phyloP scores from a whole-genome alignment of 2,797 vertebrate species.

The Pogonophryne albipinna region DNA sequence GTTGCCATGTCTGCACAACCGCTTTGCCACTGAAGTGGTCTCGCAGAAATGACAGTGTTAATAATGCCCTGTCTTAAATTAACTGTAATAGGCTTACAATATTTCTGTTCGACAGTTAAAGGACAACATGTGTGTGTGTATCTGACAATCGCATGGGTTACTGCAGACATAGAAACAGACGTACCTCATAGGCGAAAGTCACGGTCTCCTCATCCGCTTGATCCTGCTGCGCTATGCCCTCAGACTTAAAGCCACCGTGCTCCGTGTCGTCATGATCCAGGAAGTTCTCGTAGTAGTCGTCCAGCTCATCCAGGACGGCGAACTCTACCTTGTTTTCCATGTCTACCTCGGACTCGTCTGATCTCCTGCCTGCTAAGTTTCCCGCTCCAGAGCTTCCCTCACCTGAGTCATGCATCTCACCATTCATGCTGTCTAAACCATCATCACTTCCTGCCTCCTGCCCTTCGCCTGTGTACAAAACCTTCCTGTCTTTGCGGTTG shows the following conservation, averaged over 20 bases:
- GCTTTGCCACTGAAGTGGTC: background rate
- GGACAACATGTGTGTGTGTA: background rate
- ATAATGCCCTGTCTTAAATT: background rate
- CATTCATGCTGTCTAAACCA: constrained; percentile 87
- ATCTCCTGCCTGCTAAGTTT: constrained; percentile 72
- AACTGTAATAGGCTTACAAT: background rate
- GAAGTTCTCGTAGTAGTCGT: constrained; percentile 97
- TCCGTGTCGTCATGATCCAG: constrained; percentile 92
- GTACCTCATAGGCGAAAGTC: constrained; percentile 94
- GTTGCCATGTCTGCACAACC: background rate
- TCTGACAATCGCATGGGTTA: background rate
- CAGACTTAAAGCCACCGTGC: constrained; percentile 92
- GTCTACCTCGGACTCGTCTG: constrained; percentile 90
- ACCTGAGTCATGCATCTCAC: constrained; percentile 90
- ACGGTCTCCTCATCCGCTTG: constrained; percentile 90
- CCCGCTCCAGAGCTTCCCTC: constrained; percentile 83
- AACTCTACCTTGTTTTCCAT: constrained; percentile 98
- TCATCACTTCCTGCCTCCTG: constrained; percentile 84
- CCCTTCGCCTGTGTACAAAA: constrained; percentile 94
- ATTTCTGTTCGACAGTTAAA: constrained; percentile 6
- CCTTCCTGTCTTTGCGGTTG: constrained; percentile 96
- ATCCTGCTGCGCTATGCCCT: constrained; percentile 94
- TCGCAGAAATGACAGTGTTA: background rate
- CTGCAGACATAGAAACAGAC: constrained; percentile 56
- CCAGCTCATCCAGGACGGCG: constrained; percentile 98